phyloP scores from a whole-genome alignment of 2,888 invertebrate species.

The Limnephilus marmoratus region DNA sequence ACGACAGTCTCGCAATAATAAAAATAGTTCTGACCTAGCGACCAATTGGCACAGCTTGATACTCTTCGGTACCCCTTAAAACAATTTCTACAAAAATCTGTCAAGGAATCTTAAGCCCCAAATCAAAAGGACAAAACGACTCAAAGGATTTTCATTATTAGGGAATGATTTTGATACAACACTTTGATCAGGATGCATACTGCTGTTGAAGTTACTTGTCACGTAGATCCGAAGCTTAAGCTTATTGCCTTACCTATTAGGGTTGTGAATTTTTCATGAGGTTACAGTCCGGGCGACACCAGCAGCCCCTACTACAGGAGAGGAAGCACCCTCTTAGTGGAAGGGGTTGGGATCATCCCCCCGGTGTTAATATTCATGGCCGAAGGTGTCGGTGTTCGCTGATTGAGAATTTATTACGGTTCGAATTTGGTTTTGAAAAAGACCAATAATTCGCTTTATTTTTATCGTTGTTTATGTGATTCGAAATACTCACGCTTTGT shows the following conservation, averaged over 20 bases:
- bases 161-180: neutral
- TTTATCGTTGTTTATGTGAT: neutral
- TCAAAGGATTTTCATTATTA: neutral
- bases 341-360: neutral
- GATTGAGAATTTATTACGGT: slow-evolving; percentile 34
- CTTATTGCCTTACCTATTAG: slow-evolving; percentile 55
- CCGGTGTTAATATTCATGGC: slow-evolving; percentile 21
- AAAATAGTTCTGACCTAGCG: slow-evolving; percentile 7
- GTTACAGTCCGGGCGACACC: neutral
- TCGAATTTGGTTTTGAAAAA: neutral
- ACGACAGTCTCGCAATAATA: neutral
- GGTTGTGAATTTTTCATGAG: slow-evolving; percentile 56
- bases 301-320: slow-evolving; percentile 8
- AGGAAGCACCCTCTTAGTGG: neutral
- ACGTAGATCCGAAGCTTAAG: neutral
- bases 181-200: neutral
- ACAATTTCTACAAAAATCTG: neutral
- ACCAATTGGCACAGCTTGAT: slow-evolving; percentile 11
- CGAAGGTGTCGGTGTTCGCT: neutral
- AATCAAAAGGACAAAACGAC: slow-evolving; percentile 9
- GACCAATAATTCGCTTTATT: neutral
- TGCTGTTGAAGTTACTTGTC: neutral
- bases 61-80: neutral
- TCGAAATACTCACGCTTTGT: neutral
- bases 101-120: neutral